Evolutionary conservation across 1,140 invertebrate genomes (phyloP).

Genomic region (Drosophila tristis): DNA sequence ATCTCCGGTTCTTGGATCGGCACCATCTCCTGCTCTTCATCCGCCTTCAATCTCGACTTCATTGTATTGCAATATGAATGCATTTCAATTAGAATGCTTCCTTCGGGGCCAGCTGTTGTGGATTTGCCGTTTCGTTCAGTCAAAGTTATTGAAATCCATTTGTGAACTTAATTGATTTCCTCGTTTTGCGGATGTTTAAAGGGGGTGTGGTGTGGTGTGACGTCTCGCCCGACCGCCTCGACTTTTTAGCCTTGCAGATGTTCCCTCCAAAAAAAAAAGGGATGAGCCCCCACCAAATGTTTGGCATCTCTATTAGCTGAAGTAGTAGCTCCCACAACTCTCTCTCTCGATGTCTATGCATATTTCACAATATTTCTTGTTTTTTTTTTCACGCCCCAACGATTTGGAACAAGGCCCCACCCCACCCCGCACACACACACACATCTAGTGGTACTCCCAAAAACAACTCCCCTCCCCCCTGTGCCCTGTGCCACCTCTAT

Average conservation of each 20-base stretch:
- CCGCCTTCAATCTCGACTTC: constrained; percentile 14
- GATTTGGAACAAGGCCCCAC: constrained; percentile 42
- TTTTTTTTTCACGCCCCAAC: constrained; percentile 51
- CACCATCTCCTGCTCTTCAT: background rate
- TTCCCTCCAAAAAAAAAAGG: constrained; percentile 15
- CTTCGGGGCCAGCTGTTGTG: constrained; percentile 57
- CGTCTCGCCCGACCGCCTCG: background rate
- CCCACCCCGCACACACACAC: background rate
- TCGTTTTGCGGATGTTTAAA: constrained; percentile 11
- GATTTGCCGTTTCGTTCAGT: constrained; percentile 32
- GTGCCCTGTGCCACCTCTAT: background rate
- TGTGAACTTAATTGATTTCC: constrained; percentile 68
- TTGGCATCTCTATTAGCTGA: constrained; percentile 62
- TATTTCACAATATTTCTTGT: constrained; percentile 31
- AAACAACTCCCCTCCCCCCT: background rate
- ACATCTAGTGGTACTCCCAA: background rate
- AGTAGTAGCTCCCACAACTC: constrained; percentile 1
- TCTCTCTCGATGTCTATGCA: constrained; percentile 19
- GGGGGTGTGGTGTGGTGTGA: background rate
- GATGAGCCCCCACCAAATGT: constrained; percentile 22
- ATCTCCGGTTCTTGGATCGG: background rate
- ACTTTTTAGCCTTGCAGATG: too few species aligned
- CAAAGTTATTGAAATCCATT: constrained; percentile 68
- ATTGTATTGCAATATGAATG: constrained; percentile 70
- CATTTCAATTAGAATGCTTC: constrained; percentile 71